Percentiles rank a stretch among this genome's conserved stretches.
Conservation (phyloP, 1,140 invertebrate species). For the Probaryconus sp. region DNA sequence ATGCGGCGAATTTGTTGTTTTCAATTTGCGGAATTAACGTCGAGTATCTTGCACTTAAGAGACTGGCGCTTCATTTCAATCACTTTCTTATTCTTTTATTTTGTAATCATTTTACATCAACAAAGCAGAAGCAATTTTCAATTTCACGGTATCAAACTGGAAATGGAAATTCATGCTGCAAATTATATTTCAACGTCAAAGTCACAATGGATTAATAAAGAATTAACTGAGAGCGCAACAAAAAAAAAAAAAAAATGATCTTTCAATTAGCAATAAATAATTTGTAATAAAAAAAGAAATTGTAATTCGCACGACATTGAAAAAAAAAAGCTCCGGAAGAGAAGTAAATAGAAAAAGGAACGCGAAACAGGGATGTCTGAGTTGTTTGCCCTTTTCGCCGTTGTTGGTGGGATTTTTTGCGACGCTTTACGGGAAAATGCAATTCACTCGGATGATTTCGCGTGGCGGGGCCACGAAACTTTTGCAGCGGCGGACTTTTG, state of each 20-base stretch:
- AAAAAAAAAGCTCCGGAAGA: conserved; percentile 40
- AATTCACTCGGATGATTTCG: conserved; percentile 39
- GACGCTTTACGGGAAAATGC: conserved; percentile 36
- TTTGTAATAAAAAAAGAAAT: too few relatives aligned
- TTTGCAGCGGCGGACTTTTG: conserved; percentile 3
- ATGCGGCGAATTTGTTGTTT: conserved; percentile 51
- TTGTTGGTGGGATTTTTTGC: conserved; percentile 5
- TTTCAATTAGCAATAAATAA: too few relatives aligned
- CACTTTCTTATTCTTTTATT: conserved; percentile 16
- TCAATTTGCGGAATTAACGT: conserved; percentile 49
- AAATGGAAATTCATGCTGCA: too few relatives aligned
- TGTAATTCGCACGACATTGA: too few relatives aligned
- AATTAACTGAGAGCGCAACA: too few relatives aligned
- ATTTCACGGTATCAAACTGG: too few relatives aligned
- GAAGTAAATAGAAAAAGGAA: conserved; percentile 28
- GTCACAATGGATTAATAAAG: too few relatives aligned
- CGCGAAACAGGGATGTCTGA: background rate
- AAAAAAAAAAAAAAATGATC: too few relatives aligned
- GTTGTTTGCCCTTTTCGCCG: conserved; percentile 19
- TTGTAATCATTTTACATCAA: conserved; percentile 4
- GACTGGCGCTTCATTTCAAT: conserved; percentile 10
- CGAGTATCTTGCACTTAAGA: conserved; percentile 31
- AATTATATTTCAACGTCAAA: too few relatives aligned
- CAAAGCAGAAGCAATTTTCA: too few relatives aligned
- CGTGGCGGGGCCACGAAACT: conserved; percentile 14